Evolutionary conservation across 2,888 invertebrate genomes (phyloP).

Genomic region (Venusia cambrica): DNA sequence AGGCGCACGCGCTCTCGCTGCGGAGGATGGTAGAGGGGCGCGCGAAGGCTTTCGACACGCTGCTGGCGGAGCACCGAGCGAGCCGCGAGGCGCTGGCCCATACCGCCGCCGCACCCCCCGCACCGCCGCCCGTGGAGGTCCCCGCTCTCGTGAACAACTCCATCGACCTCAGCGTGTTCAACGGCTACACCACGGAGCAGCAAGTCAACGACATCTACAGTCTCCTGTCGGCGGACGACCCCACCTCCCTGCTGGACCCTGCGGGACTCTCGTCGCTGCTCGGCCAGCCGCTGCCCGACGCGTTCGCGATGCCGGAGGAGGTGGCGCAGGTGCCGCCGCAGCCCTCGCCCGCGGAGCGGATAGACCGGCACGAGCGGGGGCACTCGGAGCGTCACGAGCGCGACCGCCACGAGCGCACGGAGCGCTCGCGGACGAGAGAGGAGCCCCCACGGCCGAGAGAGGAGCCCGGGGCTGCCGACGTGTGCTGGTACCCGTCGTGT

Average conservation of each 20-base stretch:
- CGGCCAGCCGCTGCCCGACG: constrained; percentile 56
- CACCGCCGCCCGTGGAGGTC: constrained; percentile 34
- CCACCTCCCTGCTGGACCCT: constrained; percentile 56
- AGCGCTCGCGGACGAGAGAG: constrained; percentile 34
- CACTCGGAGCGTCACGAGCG: constrained; percentile 44
- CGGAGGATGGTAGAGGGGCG: constrained; percentile 86
- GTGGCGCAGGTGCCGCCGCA: constrained; percentile 41
- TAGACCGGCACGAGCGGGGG: constrained; percentile 39
- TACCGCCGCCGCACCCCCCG: constrained; percentile 30
- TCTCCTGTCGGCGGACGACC: constrained; percentile 60
- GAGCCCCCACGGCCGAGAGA: constrained; percentile 43
- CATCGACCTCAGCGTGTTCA: constrained; percentile 59
- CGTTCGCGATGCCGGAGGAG: constrained; percentile 57
- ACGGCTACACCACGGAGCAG: constrained; percentile 62
- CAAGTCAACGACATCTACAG: constrained; percentile 70
- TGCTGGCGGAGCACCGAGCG: constrained; percentile 87
- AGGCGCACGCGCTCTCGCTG: constrained; percentile 85
- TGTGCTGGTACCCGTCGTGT: constrained; percentile 76
- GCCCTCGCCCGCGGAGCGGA: constrained; percentile 28
- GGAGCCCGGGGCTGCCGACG: constrained; percentile 53
- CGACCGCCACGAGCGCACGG: constrained; percentile 41
- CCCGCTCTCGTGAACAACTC: constrained; percentile 63
- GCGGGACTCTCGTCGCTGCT: constrained; percentile 60
- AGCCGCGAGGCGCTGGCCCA: constrained; percentile 73
- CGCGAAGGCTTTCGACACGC: constrained; percentile 86